These are phyloP conservation scores for Conus ventricosus DNA, from an alignment of 1,140 invertebrate species.

Conservation along the genomic window DNA sequence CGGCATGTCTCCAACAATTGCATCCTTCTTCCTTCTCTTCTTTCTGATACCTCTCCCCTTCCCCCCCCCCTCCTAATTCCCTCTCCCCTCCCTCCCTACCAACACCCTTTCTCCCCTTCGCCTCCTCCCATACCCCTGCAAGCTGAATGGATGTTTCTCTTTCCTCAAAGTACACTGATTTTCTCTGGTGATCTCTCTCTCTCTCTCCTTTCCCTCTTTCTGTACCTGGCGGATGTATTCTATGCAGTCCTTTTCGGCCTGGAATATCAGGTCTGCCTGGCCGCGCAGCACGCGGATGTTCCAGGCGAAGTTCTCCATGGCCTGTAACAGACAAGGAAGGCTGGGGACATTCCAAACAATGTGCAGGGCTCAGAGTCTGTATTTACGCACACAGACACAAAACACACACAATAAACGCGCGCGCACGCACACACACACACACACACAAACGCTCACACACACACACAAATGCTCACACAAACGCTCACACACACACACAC, in stretches of 20 bases:
- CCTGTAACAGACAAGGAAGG: slow-evolving; percentile 50
- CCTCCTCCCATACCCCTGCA: no score
- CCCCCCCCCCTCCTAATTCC: neutral
- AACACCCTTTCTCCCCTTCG: no score
- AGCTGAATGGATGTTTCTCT: no score
- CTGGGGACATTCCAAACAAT: no score
- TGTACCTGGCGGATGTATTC: slow-evolving; percentile 72
- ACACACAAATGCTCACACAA: neutral
- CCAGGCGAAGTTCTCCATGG: slow-evolving; percentile 79
- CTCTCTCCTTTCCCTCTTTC: neutral
- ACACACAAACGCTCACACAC: no score
- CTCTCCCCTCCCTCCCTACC: neutral
- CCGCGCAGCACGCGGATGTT: slow-evolving; percentile 79
- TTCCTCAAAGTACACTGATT: no score
- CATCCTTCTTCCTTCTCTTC: neutral
- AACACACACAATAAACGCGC: no score
- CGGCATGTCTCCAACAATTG: neutral
- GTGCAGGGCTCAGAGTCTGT: no score
- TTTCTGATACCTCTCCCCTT: neutral
- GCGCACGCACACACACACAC: no score
- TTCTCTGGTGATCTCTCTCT: neutral
- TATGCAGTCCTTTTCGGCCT: slow-evolving; percentile 67
- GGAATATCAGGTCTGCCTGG: slow-evolving; percentile 77
- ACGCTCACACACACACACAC: neutral
- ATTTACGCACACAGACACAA: no score